Base-by-base conservation (phyloP, 2,888 invertebrate species). In the Metacarcinus magister region DNA sequence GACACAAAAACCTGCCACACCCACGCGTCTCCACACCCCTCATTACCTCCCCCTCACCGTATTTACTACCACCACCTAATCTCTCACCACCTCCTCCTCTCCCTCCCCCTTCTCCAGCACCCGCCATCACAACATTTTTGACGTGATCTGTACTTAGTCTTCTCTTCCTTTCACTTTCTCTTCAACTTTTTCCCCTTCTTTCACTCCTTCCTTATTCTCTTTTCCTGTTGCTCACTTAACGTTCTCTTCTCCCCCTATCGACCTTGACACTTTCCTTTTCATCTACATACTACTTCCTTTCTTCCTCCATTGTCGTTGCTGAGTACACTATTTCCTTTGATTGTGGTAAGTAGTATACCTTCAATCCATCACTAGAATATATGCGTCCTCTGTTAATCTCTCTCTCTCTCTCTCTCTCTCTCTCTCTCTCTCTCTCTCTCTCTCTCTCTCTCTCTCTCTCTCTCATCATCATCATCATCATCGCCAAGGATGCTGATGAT, bases 391-490 rank as follows among this genome's bases (percentile, higher is more conserved):
- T 82, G 32, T 82, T 32, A 32, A 28, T 82, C 82, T 82, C 82
- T 82, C 82, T 82, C 67, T 67, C 67, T 67, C 67, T 67, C 67
- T 67, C 67, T 67, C 67, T 67, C 67, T 28, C 75, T 75, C 75
- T 75, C 75, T 75, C 75, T 75, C 75, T 75, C 75, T 75, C 75
- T 75, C 75, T 75, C 75, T 75, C 75, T 75, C 32, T 82, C 32
- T 28, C 28, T 32, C 28, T 82, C 82, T 28, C 32, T 28, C 10
- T 28, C 28, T 28, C 32, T 4, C 32, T 28, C 60, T 10, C 60
- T 16, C 7, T 16, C 67, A 23, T 7, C 67, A 67, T 23, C 19
- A 67, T 4, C 67, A 23, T 23, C n/a, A 1, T 23, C 67, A 23
- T 23, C n/a, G 67, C 23, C 67, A 67, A 67, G 67, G 67, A 5